Base-by-base conservation (phyloP, 1,140 invertebrate genomes). In the Drosophila paulistorum region DNA sequence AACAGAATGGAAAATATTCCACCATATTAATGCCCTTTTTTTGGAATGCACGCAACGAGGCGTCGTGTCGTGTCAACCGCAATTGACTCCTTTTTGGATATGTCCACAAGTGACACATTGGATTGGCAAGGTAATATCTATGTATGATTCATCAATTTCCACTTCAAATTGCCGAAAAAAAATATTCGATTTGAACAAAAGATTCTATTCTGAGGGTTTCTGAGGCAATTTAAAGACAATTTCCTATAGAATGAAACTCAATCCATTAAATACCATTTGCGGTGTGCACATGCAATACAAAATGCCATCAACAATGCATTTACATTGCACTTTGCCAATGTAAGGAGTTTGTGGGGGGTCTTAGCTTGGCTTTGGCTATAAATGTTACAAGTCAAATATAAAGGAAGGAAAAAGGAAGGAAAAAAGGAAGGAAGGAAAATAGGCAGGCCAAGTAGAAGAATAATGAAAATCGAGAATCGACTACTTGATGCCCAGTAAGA, bases 201-300 rank as follows among this genome's bases (percentile, higher is more conserved):
- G 60, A 67, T 65, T 60, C 61, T 14, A 60, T 71, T 54, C 45
- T 14, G 42, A 61, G 57, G 65, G 30, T 7, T 30, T 30, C 42
- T 11, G 39, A 7, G 30, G 55, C 75, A 85, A 85, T 86, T 85
- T 79, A 68, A 85, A 76, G 65, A 51, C 79, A 70, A 86, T 81
- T 86, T 86, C 68, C 74, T 66, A 63, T 59, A 77, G 77, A 84
- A 71, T 54, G 71, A 72, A 86, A 30, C 66, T 61, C 45, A 64
- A 63, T 70, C 83, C 82, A 86, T 85, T 81, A 78, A 85, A 81
- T 67, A 23, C 61, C 20, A 58, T 54, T 30, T 67, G 45, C 45
- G 45, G 45, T 51, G 17, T 51, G 45, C 70, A 82, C 74, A 71
- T 71, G 61, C 67, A 62, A 84, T 69, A 61, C 64, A 57, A 58